Evolutionary conservation across 2,113 vertebrate species (phyloP), one percentile per base, ranked within the genome.

Genomic region (Perccottus glenii): DNA sequence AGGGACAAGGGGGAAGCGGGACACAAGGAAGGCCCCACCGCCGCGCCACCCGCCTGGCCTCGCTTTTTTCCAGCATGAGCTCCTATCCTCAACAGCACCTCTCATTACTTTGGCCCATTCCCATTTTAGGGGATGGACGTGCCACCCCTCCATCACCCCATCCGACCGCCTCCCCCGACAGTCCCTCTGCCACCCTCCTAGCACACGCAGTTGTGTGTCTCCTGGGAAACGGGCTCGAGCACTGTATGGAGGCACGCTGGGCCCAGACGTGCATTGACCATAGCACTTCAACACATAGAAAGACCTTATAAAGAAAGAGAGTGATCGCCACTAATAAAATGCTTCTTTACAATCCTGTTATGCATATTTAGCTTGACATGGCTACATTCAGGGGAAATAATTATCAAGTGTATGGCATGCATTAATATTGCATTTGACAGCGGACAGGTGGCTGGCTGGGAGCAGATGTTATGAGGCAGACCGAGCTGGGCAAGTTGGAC

Each of bases 1-100:
- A 85, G 82, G 83, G 88, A 85, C 86, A 82, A 86, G 86, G 87
- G 78, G 85, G 80, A 80, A 82, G 69, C 40, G 11, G 83, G 85
- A 90, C 90, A 90, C 90, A 91, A 87, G 86, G 88, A 55, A 87
- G 90, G 87, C 88, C 87, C 90, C 87, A 82, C 85, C 47, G 80
- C 87, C 81, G 68, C 87, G 88, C 86, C 86, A 90, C 88, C 87
- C 87, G 88, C 89, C 85, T 89, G 82, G 85, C 82, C 86, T 83
- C 76, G 63, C 82, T 84, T 83, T 83, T 77, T 77, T 80, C 82
- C 82, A 77, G 68, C 61, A 57, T n/a, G 77, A 4, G 62, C 76
- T 67, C 73, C 83, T 75, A 81, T 63, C 80, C 80, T 61, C 38
- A 19, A 68, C 63, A 75, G 85, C 84, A 88, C 81, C 85, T 86